Evolutionary conservation across 2,797 vertebrate genomes (phyloP), one percentile per base, ranked within the genome.

Genomic region (Hypotaenidia okinawae): DNA sequence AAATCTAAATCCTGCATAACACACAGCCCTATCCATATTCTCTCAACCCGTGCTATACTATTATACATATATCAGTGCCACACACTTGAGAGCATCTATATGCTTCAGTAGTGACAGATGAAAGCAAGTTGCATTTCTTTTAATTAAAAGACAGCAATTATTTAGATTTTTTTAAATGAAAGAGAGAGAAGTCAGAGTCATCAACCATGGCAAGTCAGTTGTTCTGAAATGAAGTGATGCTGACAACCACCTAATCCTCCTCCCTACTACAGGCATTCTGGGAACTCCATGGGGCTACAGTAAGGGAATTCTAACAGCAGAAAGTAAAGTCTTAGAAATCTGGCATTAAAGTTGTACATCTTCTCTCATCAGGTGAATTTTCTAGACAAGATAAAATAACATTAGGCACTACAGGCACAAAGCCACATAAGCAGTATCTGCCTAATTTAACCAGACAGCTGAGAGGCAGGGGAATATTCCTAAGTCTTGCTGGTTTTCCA

Each of bases 301-400:
- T 33, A 86, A 75, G 69, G 45, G 83, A 87, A 79, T 67, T 37
- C 21, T 37, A 90, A 63, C 4, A 45, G 35, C 62, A 91, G 57
- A 77, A 89, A 62, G 32, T 21, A 10, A 77, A 79, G 64, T 49
- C 81, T 86, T 39, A 43, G 24, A 92, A 89, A 90, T 61, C 43
- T 63, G 75, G 63, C 70, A 92, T 70, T 91, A 73, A 88, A 95
- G 74, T 28, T 59, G 61, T 35, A 87, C 51, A 54, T 89, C 77
- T 78, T 91, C 63, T 45, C 54, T 91, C 78, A 86, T 74, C 85
- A 88, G 84, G 61, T 94, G 72, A 77, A 61, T 83, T 86, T 90
- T 70, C 41, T 41, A 84, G 69, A 64, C 22, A 66, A 74, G 80
- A 85, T 39, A 85, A 66, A 95, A 82, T 78, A 87, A 80, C 27